Percentiles rank a stretch among this genome's conserved stretches.
Conservation (phyloP, 2,113 vertebrate genomes). For the Agapornis roseicollis region DNA sequence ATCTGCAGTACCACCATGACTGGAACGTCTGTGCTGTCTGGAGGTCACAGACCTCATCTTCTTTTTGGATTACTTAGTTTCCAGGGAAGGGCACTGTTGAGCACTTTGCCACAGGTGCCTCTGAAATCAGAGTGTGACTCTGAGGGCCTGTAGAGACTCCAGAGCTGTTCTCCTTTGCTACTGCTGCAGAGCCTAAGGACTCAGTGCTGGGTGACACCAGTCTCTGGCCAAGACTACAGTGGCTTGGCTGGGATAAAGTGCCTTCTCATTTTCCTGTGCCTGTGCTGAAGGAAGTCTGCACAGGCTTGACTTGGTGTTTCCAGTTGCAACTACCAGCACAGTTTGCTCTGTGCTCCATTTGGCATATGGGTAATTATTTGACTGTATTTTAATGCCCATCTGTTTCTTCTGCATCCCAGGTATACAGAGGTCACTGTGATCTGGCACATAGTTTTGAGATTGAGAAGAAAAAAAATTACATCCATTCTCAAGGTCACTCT, state of each 20-base stretch:
- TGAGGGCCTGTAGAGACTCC: not conserved
- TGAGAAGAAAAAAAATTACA: not conserved
- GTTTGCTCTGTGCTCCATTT: not conserved
- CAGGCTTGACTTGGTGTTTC: not conserved
- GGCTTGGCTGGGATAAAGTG: not conserved
- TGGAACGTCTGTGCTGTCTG: not conserved
- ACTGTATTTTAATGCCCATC: not conserved
- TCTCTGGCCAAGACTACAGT: not conserved
- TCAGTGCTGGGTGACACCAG: not conserved
- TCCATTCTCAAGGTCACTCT: not conserved
- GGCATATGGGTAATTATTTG: not conserved
- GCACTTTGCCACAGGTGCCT: accelerated
- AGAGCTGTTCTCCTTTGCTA: not conserved
- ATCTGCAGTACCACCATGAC: not conserved
- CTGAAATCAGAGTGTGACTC: not conserved
- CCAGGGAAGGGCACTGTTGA: not conserved
- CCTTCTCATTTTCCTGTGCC: not conserved
- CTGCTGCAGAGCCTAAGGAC: not conserved
- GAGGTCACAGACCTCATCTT: not conserved
- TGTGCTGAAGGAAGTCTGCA: not conserved
- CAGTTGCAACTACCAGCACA: not conserved
- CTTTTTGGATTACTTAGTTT: not conserved
- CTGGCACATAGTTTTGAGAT: not conserved
- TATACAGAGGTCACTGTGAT: not conserved
- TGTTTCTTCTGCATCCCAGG: not conserved